phyloP scores from a whole-genome alignment of 2,888 invertebrate species.

The Cheilosia grossa region DNA sequence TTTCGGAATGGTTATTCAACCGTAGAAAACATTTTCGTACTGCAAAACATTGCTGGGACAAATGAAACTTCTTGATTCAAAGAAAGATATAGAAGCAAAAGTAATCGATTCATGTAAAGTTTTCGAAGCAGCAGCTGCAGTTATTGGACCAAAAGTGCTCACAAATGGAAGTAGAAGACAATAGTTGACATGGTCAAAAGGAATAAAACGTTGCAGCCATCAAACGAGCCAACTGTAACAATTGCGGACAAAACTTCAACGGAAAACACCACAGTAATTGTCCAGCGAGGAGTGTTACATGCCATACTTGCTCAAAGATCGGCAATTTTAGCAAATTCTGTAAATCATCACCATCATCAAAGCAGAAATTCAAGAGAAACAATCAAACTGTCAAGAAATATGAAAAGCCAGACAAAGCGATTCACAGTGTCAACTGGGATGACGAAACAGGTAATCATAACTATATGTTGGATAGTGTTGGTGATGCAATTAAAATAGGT shows the following conservation, averaged over 20 bases:
- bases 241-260: neutral
- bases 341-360: neutral
- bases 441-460: neutral
- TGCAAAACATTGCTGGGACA: no score
- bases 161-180: no score
- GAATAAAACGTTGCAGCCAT: no score
- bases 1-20: no score
- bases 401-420: slow-evolving; percentile 1
- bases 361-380: neutral
- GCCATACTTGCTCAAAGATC: slow-evolving; percentile 13
- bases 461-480: neutral
- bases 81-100: no score
- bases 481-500: slow-evolving; percentile 18
- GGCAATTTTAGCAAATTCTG: slow-evolving; percentile 15
- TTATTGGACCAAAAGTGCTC: no score
- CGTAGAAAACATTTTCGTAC: no score
- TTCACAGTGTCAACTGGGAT: neutral
- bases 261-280: slow-evolving; percentile 7
- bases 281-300: slow-evolving; percentile 12
- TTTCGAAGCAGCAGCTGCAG: no score
- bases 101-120: no score
- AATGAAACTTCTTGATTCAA: no score
- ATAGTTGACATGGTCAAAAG: no score
- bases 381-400: neutral
- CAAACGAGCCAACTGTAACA: neutral